A percentile compares a stretch with the other conserved stretches of the same genome.
These are phyloP conservation scores for Parauchenoglanis ngamensis DNA, from an alignment of 2,797 vertebrate genomes.

Conservation along the genomic window DNA sequence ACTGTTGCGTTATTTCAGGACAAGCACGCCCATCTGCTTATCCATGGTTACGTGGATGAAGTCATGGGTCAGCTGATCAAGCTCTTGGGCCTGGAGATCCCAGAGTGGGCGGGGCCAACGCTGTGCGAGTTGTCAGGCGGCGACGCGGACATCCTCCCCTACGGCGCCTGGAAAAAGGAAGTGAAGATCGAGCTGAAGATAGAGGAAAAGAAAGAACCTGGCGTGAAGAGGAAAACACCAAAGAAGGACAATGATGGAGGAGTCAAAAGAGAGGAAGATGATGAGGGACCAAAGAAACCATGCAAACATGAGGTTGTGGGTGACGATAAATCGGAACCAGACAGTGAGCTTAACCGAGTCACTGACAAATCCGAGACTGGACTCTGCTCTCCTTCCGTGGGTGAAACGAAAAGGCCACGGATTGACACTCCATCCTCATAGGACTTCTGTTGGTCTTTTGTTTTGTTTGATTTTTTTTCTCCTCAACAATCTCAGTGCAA, in stretches of 20 bases:
- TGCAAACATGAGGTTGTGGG: background rate
- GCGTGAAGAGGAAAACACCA: constrained; percentile 31
- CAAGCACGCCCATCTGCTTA: constrained; percentile 86
- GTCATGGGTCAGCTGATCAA: constrained; percentile 89
- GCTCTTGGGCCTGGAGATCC: constrained; percentile 83
- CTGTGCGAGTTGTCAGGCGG: constrained; percentile 73
- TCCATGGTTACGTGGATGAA: constrained; percentile 88
- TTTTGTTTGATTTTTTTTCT: background rate
- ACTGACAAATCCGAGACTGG: constrained; percentile 7
- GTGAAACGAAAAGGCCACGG: constrained; percentile 19
- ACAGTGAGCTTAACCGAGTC: background rate
- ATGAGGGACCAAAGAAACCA: background rate
- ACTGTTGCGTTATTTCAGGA: constrained; percentile 71
- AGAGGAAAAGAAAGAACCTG: constrained; percentile 57
- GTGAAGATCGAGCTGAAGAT: constrained; percentile 62
- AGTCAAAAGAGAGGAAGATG: constrained; percentile 58
- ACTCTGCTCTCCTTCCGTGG: background rate
- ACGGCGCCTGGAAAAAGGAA: constrained; percentile 47
- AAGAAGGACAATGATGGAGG: constrained; percentile 40
- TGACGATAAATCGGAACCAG: background rate
- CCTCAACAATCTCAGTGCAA: background rate
- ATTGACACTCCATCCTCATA: constrained; percentile 1
- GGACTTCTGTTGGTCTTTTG: background rate
- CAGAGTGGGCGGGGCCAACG: constrained; percentile 83
- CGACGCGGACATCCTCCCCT: constrained; percentile 43